Conservation (phyloP, 37 sponge, comb jelly and placozoan genomes). For the Spongilla lacustris region DNA sequence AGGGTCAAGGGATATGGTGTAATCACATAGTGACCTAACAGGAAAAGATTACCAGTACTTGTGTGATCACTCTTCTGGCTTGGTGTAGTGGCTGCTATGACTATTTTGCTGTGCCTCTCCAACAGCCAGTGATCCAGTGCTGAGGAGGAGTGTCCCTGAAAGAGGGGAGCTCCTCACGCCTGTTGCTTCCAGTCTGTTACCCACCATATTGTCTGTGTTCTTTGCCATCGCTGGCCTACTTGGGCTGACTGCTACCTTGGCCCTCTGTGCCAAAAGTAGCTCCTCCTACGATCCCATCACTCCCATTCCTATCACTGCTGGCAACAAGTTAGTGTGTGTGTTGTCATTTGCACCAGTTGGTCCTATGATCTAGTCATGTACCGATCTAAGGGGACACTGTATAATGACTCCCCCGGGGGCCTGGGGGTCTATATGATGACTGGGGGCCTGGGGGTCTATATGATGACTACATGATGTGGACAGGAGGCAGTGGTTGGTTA, state of each 20-base stretch:
- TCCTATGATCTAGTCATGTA: neutral
- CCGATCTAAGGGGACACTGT: no score
- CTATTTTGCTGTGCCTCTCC: no score
- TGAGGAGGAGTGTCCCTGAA: neutral
- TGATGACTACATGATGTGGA: no score
- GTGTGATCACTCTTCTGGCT: no score
- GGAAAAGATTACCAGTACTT: no score
- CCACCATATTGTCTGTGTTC: neutral
- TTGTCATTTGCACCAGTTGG: neutral
- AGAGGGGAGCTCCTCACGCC: neutral
- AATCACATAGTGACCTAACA: no score
- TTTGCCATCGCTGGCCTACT: constrained; percentile 19
- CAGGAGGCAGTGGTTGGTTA: no score
- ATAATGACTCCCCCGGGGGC: no score
- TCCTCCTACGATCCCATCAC: constrained; percentile 26
- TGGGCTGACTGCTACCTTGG: constrained; percentile 17
- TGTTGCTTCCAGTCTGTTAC: neutral
- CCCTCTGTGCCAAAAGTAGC: constrained; percentile 35
- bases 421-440: no score
- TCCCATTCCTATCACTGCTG: neutral
- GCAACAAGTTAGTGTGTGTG: neutral
- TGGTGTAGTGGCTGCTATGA: no score
- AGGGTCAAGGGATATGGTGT: no score
- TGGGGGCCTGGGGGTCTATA: no score
- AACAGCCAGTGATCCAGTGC: neutral